phyloP scores from a whole-genome alignment of 2,113 vertebrate species.

The Eublepharis macularius region DNA sequence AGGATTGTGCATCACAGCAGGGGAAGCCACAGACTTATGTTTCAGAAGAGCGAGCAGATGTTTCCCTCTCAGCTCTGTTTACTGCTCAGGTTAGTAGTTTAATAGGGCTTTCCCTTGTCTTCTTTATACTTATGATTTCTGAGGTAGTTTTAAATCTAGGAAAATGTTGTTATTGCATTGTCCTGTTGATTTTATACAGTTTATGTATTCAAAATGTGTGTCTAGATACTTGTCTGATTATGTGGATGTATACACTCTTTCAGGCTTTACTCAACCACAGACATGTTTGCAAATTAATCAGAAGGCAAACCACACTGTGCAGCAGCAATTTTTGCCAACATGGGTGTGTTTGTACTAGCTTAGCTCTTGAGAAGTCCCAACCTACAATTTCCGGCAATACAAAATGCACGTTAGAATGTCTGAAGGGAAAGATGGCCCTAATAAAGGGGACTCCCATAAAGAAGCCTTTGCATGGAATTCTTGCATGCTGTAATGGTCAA shows the following conservation, averaged over 20 bases:
- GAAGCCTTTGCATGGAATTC: background rate
- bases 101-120: background rate
- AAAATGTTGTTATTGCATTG: background rate
- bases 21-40: constrained; percentile 85
- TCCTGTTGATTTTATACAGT: background rate
- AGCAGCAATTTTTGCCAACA: background rate
- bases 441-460: background rate
- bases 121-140: background rate
- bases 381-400: background rate
- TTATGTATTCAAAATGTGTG: background rate
- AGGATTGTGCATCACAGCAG: constrained; percentile 87
- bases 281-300: background rate
- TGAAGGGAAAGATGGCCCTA: background rate
- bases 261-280: background rate
- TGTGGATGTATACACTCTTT: background rate
- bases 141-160: background rate
- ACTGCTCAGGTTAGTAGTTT: constrained; percentile 80
- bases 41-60: constrained; percentile 86
- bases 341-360: background rate
- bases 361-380: background rate
- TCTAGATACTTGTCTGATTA: background rate
- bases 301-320: background rate
- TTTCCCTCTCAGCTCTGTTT: constrained; percentile 85
- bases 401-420: background rate
- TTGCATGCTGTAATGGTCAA: background rate